Base-by-base conservation (phyloP, 2,113 vertebrate genomes). In the Toxostoma redivivum region DNA sequence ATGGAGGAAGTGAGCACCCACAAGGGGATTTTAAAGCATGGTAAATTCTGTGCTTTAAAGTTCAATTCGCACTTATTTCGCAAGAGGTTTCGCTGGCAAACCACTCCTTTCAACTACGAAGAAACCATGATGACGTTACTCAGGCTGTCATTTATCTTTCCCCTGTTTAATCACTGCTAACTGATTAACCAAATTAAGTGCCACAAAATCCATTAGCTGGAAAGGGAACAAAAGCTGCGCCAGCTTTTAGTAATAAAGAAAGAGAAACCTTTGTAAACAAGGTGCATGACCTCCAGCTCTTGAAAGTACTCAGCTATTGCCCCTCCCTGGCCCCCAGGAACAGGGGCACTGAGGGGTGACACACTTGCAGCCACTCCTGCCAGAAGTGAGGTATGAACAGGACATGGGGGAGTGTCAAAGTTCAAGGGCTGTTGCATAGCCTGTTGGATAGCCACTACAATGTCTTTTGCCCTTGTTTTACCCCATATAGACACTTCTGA, bases 151-250 rank as follows among this genome's bases (percentile, higher is more conserved):
- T 90, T 95, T 65, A 86, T 92, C 81, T 80, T 80, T 90, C 71
- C 71, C 51, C 47, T 96, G 64, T 90, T 96, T 97, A 95, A 95
- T 88, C 88, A 74, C 51, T 86, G 94, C 92, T 94, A 92, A 96
- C 93, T 97, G 79, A 97, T 96, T 95, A 96, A 96, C 94, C 67
- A 83, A 51, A 86, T 47, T 38, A 82, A 94, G 74, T 83, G 90
- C 79, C 58, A 86, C 78, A n/a, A 94, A 88, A 87, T 48, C 57
- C 71, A 69, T 57, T 90, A 70, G 70, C 54, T 80, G 54, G 33
- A 62, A 94, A 86, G 74, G 47, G 28, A 90, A 70, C 53, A 94
- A 45, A 91, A 58, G 33, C 44, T 76, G 42, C 1, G 9, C 33
- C 42, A 47, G 42, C 60, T 74, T 86, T 73, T 48, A 86, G 1